phyloP scores from a whole-genome alignment of 2,797 vertebrate genomes.

The Mormyrus proboscirostris region DNA sequence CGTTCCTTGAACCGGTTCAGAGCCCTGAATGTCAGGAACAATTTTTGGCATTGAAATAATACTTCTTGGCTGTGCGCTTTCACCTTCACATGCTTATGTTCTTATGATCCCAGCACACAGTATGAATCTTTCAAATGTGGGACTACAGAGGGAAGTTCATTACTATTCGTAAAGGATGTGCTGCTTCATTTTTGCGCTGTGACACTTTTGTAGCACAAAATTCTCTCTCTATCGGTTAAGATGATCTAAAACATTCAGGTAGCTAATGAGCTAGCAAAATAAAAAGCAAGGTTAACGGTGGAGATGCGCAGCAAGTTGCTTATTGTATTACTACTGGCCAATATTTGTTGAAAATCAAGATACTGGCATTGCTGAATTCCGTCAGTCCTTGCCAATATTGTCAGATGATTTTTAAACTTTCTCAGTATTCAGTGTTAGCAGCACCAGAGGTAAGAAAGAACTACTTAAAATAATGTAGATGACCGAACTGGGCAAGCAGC shows the following conservation, averaged over 20 bases:
- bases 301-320: not conserved
- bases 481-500: not conserved
- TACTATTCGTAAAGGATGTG: not conserved
- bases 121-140: not conserved
- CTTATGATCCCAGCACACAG: too few species aligned
- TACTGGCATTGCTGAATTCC: not conserved
- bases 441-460: not conserved
- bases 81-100: not conserved
- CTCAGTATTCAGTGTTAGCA: not conserved
- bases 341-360: not conserved
- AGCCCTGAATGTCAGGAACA: not conserved
- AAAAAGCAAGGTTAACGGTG: not conserved
- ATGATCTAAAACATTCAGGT: not conserved
- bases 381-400: not conserved
- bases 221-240: not conserved
- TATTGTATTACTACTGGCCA: not conserved
- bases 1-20: too few species aligned
- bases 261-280: not conserved
- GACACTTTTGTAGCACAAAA: not conserved
- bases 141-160: not conserved
- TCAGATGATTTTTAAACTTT: not conserved
- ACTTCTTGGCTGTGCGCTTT: not conserved
- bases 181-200: not conserved
- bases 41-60: not conserved
- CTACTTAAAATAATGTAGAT: not conserved